Base-by-base conservation (phyloP, 2,113 vertebrate genomes). In the Cephalopholis sonnerati region DNA sequence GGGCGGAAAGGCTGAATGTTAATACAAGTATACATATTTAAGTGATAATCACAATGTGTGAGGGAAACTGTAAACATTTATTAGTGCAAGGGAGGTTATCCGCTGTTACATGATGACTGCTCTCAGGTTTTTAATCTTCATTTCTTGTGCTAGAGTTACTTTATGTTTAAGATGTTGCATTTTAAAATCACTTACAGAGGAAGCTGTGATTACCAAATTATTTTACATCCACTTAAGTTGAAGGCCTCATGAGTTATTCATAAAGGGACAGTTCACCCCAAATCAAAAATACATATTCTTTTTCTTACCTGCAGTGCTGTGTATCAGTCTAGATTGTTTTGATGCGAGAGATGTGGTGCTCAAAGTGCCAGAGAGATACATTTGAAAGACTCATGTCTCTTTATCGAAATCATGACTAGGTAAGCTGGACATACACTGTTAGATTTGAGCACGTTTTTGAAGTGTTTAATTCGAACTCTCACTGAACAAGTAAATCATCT, bases 41-140 rank as follows among this genome's bases (percentile, higher is more conserved):
- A 61, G 29, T 17, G 6, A 18, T 53, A 62, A 67, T 85, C 59
- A 50, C 39, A 27, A 15, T n/a, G 25, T 27, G 50, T 51, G 78
- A 55, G 59, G 48, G 63, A 27, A 46, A 59, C 48, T 18, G n/a
- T 44, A 59, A 80, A 74, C 76, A 70, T 72, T 39, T 17, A 59
- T 81, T 53, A 72, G 24, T 29, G 72, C 22, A n/a, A 53, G 16
- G 18, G 20, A 15, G 24, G 54, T 11, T 27, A 64, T 32, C 73
- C 22, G 16, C 41, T 57, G 32, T 50, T 24, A 25, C 12, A 54
- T 54, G 24, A 68, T 20, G 36, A 66, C 39, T 79, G 51, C 63
- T 57, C 79, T 39, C 39, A 44, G 16, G 7, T 32, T 61, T 48
- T 82, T 57, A 39, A 74, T 29, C 11, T 57, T 1, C 12, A 10